A percentile compares a stretch with the other conserved stretches of the same genome.
Conservation (phyloP, 2,888 invertebrate species). For the Netelia melanura region DNA sequence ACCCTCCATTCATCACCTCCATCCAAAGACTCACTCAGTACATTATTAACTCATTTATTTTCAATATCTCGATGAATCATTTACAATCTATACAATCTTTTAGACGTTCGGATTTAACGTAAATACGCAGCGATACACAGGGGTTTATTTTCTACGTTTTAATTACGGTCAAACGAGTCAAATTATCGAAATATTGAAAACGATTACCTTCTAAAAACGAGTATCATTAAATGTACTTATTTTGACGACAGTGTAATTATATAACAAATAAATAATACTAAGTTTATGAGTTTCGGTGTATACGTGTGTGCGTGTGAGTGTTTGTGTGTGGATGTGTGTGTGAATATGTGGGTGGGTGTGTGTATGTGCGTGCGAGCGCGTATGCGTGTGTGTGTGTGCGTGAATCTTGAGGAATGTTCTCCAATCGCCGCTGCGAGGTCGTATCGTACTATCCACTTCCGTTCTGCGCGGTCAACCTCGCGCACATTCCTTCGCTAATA, state of each 20-base stretch:
- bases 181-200: conserved; percentile 26
- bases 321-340: neutral
- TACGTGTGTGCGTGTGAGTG: neutral
- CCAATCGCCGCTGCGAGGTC: conserved; percentile 51
- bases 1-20: too few relatives aligned
- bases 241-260: conserved; percentile 46
- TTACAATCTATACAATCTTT: conserved; percentile 47
- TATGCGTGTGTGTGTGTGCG: too few relatives aligned
- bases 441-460: conserved; percentile 42
- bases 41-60: conserved; percentile 2
- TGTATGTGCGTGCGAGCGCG: too few relatives aligned
- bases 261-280: conserved; percentile 65
- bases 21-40: too few relatives aligned
- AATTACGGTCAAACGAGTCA: neutral
- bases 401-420: conserved; percentile 29
- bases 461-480: conserved; percentile 59
- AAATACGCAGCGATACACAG: conserved; percentile 17
- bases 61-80: conserved; percentile 31
- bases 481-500: conserved; percentile 55
- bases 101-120: conserved; percentile 23
- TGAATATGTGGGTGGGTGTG: neutral
- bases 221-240: conserved; percentile 26
- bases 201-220: conserved; percentile 4
- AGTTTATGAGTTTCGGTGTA: too few relatives aligned
- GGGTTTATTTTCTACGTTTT: neutral